Evolutionary conservation across 2,797 vertebrate genomes (phyloP).

Genomic region (Octomys mimax): DNA sequence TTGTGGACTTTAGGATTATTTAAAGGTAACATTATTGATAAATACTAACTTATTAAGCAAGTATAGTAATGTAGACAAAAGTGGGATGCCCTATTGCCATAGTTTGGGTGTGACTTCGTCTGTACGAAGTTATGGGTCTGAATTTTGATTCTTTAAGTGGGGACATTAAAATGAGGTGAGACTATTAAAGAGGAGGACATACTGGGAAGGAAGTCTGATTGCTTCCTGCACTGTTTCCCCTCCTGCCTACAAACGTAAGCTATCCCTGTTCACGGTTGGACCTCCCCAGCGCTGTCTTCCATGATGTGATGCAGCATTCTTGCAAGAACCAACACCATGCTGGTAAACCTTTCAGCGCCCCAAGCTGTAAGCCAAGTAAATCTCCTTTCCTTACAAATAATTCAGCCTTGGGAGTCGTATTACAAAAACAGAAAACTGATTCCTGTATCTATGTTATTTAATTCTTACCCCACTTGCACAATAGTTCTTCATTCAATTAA

Average conservation of each 20-base stretch:
- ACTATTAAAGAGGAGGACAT: no score
- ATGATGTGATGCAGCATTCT: background rate
- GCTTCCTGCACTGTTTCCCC: background rate
- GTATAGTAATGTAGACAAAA: background rate
- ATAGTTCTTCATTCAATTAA: background rate
- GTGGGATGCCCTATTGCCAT: background rate
- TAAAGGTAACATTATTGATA: background rate
- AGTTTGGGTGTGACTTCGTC: background rate
- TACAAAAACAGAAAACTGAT: background rate
- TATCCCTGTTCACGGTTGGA: background rate
- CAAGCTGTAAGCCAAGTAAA: background rate
- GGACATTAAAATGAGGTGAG: no score
- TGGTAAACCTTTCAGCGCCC: background rate
- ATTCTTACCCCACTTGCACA: background rate
- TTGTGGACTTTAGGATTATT: background rate
- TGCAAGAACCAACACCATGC: background rate
- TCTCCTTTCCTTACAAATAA: background rate
- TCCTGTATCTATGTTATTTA: background rate
- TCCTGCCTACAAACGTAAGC: background rate
- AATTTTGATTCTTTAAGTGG: background rate
- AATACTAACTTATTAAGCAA: background rate
- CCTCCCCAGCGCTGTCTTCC: no score
- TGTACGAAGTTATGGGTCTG: background rate
- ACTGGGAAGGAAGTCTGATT: background rate
- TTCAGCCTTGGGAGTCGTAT: background rate